These are phyloP conservation scores for Temnothorax curvispinosus DNA, from an alignment of 1,140 invertebrate species.

Conservation along the genomic window DNA sequence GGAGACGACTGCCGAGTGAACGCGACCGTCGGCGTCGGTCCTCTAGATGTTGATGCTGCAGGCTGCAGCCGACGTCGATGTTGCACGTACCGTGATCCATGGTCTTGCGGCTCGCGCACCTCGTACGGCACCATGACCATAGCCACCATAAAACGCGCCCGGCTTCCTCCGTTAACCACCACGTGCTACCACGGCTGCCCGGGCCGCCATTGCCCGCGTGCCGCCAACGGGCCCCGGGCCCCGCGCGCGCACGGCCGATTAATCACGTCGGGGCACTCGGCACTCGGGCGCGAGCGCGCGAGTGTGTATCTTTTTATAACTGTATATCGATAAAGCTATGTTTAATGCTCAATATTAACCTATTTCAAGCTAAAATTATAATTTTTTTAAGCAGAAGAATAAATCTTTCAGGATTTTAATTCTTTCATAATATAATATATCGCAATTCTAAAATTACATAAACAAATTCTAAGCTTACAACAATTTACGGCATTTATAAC, in stretches of 20 bases:
- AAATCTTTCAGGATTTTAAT: too few species aligned
- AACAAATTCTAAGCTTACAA: too few species aligned
- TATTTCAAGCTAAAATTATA: neutral
- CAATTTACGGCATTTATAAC: too few species aligned
- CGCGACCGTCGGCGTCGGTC: constrained; percentile 94
- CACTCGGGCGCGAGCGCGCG: neutral
- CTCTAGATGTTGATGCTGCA: constrained; percentile 94
- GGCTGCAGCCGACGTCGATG: constrained; percentile 91
- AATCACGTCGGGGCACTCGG: neutral
- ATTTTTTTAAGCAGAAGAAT: too few species aligned
- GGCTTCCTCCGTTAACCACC: constrained; percentile 32
- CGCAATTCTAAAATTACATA: too few species aligned
- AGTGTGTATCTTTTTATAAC: neutral
- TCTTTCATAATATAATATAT: too few species aligned
- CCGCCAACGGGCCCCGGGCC: constrained; percentile 9
- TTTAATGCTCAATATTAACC: neutral
- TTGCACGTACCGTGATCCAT: constrained; percentile 87
- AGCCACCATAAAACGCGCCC: constrained; percentile 52
- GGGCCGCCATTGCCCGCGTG: neutral
- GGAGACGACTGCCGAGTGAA: constrained; percentile 98
- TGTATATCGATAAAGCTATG: neutral
- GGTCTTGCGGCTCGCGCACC: constrained; percentile 57
- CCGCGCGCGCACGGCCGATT: constrained; percentile 22
- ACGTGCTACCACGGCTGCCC: too few species aligned
- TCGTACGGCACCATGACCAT: constrained; percentile 19